Percentiles rank a stretch among this genome's conserved stretches.
Evolutionary conservation across 2,888 invertebrate species (phyloP).

Genomic region (Sarcophaga caerulescens): DNA sequence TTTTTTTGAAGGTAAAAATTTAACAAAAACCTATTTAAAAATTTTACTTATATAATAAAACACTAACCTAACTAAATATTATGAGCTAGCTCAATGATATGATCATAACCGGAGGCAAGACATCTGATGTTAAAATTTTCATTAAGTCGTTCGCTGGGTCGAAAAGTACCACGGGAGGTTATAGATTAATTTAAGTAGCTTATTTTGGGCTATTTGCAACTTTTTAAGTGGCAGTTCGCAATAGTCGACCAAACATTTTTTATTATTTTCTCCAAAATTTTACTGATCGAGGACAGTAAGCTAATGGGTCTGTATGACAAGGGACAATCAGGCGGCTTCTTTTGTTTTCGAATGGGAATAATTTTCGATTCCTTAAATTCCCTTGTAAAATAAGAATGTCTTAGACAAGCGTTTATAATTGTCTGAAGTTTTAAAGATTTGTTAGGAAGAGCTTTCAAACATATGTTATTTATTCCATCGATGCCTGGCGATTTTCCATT

Average conservation of each 20-base stretch:
- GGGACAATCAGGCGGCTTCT: background rate
- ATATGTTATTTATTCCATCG: slow-evolving; percentile 3
- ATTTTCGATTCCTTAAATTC: background rate
- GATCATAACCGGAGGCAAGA: background rate
- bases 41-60: no score
- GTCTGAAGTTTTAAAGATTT: background rate
- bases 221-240: no score
- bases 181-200: no score
- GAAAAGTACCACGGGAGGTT: no score
- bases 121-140: background rate
- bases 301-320: slow-evolving; percentile 14
- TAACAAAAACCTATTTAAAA: no score
- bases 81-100: background rate
- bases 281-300: slow-evolving; percentile 2
- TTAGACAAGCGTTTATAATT: background rate
- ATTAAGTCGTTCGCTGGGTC: background rate
- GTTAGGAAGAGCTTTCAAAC: background rate
- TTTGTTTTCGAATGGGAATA: slow-evolving; percentile 7
- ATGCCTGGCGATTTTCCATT: slow-evolving; percentile 10
- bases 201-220: no score
- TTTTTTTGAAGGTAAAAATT: no score
- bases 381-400: background rate
- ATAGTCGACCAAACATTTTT: background rate
- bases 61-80: background rate
- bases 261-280: slow-evolving; percentile 14